These are phyloP conservation scores for Pteropus rufus DNA, from an alignment of 2,797 vertebrate species.

Conservation along the genomic window DNA sequence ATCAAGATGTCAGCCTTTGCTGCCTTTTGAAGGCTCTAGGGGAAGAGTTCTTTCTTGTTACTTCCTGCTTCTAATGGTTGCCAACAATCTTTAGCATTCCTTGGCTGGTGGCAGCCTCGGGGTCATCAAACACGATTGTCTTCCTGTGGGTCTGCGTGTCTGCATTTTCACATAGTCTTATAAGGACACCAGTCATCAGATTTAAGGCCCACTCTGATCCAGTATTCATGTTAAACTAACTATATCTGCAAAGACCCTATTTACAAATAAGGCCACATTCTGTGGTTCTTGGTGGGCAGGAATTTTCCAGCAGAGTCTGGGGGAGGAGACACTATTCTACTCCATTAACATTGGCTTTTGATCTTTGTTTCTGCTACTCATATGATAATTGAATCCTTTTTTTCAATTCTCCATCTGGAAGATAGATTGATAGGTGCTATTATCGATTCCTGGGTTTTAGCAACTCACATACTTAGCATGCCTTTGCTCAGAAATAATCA, in stretches of 20 bases:
- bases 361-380: neutral
- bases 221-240: neutral
- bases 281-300: neutral
- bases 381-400: neutral
- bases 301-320: neutral
- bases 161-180: neutral
- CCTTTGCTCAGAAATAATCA: neutral
- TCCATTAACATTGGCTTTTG: too few relatives aligned
- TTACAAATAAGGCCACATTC: neutral
- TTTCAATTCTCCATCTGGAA: neutral
- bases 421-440: neutral
- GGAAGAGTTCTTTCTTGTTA: neutral
- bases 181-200: neutral
- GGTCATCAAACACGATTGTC: neutral
- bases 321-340: neutral
- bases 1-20: neutral
- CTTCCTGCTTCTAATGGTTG: neutral
- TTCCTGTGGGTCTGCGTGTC: neutral
- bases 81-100: neutral
- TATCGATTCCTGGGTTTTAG: neutral
- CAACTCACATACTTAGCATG: neutral
- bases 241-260: neutral
- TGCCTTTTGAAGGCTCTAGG: neutral
- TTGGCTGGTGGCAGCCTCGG: neutral
- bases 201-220: neutral